Evolutionary conservation across 2,797 vertebrate genomes (phyloP).

Genomic region (Ptychobarbus kaznakovi): DNA sequence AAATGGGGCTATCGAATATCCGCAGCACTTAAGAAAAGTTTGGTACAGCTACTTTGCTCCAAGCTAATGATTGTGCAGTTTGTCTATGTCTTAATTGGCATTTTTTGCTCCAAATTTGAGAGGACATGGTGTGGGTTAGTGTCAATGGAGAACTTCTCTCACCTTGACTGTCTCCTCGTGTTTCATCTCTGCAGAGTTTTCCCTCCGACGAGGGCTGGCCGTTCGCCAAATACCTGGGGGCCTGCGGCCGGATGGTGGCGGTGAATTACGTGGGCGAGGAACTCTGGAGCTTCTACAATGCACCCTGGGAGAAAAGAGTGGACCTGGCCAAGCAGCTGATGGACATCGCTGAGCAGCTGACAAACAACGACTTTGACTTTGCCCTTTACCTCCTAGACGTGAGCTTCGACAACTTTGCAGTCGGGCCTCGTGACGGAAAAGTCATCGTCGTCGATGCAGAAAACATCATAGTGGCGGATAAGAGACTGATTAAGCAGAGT

Average conservation of each 20-base stretch:
- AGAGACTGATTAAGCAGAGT: constrained; percentile 97
- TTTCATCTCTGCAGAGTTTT: constrained; percentile 85
- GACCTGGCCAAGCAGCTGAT: constrained; percentile 96
- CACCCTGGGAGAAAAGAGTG: constrained; percentile 95
- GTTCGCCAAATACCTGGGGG: constrained; percentile 97
- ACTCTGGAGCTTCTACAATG: constrained; percentile 96
- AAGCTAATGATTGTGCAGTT: neutral
- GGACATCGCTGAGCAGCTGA: constrained; percentile 99
- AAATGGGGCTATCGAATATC: constrained; percentile 49
- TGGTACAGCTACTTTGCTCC: constrained; percentile 28
- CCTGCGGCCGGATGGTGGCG: constrained; percentile 96
- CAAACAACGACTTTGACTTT: constrained; percentile 99
- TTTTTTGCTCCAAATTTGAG: neutral
- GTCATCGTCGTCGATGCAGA: constrained; percentile 97
- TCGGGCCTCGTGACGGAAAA: constrained; percentile 95
- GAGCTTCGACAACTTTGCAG: constrained; percentile 98
- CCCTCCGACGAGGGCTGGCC: constrained; percentile 99
- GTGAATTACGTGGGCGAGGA: constrained; percentile 98
- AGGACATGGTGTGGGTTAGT: neutral
- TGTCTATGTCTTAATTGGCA: neutral
- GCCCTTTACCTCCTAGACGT: constrained; percentile 99
- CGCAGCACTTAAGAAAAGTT: constrained; percentile 34
- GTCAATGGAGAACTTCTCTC: constrained; percentile 45
- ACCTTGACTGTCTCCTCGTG: constrained; percentile 39
- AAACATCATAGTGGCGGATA: constrained; percentile 96